Conservation (phyloP, 2,797 vertebrate species). For the Myotis planiceps region DNA sequence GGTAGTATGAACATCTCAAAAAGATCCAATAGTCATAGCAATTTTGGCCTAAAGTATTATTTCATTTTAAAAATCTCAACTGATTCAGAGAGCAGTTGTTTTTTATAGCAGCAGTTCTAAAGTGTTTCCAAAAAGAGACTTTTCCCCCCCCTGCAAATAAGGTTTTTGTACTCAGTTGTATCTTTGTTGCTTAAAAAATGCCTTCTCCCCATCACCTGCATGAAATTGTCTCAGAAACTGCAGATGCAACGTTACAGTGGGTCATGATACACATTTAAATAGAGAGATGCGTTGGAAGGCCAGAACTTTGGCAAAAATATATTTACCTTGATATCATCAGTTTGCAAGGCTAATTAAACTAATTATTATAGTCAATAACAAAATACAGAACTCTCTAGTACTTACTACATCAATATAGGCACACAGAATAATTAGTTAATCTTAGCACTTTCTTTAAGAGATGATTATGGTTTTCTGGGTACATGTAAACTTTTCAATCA, state of each 20-base stretch:
- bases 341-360: constrained; percentile 91
- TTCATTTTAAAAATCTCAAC: constrained; percentile 60
- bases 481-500: constrained; percentile 93
- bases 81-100: constrained; percentile 67
- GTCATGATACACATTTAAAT: constrained; percentile 90
- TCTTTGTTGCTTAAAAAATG: constrained; percentile 73
- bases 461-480: constrained; percentile 93
- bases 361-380: constrained; percentile 92
- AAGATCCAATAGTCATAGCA: constrained; percentile 36
- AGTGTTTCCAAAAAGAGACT: constrained; percentile 72
- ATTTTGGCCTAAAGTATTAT: constrained; percentile 61
- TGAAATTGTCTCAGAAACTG: constrained; percentile 81
- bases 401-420: constrained; percentile 94
- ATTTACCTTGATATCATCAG: constrained; percentile 92
- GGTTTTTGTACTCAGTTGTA: constrained; percentile 62
- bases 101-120: constrained; percentile 85
- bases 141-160: constrained; percentile 11
- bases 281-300: constrained; percentile 85
- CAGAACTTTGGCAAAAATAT: constrained; percentile 93
- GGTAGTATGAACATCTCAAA: constrained; percentile 35
- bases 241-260: constrained; percentile 88
- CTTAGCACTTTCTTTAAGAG: constrained; percentile 92
- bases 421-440: constrained; percentile 90
- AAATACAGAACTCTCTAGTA: constrained; percentile 92
- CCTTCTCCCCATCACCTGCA: constrained; percentile 69